Base-by-base conservation (phyloP, 2,888 invertebrate genomes). In the Rhingia rostrata region DNA sequence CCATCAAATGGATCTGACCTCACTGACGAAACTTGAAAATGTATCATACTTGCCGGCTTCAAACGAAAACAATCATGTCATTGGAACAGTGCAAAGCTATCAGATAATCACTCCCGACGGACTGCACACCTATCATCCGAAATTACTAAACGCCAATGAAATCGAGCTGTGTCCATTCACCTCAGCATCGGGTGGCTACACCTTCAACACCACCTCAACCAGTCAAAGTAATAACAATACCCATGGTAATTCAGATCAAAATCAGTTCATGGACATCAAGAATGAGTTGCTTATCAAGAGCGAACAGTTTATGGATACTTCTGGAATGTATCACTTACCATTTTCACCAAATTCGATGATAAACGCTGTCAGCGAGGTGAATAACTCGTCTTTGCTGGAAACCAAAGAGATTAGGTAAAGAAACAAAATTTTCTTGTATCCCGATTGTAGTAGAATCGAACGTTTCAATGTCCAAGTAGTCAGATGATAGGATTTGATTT, bases 331-430 rank as follows among this genome's bases (percentile, higher is more conserved):
- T 83, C 91, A 91, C 82, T 88, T 90, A 86, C 90, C 90, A 70
- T 90, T 90, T 87, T 90, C 90, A 83, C 91, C 90, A 54, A 90
- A 88, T 10, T 90, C 90, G 70, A 91, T 91, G 90, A 91, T 90
- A 74, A 90, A 91, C 87, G 90, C 90, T 58, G 91, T 90, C 61
- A 90, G 90, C 86, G 90, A 90, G 86, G 90, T 90, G 72, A 90
- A 91, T 78, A 88, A 87, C 74, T 89, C 89, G 49, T 90, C 91
- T 45, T 87, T 90, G 87, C 88, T 90, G 90, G 90, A 90, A 88
- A 90, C 91, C 88, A 90, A 90, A 90, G 90, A 90, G 88, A 90
- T 90, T 90, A 91, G 90, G 90, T 90, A 90, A 90, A 88, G 33
- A 67, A 53, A 61, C 43, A 35, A 47, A 49, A 43, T 60, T 58